These are phyloP conservation scores for Odontamblyopus lacepedii DNA, from an alignment of 2,797 vertebrate genomes.

Conservation along the genomic window DNA sequence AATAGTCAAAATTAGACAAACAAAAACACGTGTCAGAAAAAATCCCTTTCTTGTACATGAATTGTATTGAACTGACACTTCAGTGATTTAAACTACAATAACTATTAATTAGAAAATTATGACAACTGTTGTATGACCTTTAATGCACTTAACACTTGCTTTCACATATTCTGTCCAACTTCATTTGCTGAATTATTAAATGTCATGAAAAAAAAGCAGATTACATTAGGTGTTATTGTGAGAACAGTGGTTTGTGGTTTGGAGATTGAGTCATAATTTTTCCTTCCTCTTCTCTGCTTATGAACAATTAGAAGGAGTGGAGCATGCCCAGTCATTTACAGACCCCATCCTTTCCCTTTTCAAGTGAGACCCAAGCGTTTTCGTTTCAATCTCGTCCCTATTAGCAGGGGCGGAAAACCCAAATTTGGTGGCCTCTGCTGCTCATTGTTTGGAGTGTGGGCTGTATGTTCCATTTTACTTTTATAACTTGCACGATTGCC, in stretches of 20 bases:
- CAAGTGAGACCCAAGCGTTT: conserved; percentile 47
- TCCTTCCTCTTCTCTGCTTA: conserved; percentile 38
- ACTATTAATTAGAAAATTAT: no score
- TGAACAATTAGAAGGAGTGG: conserved; percentile 41
- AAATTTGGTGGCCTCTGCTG: conserved; percentile 55
- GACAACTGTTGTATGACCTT: not conserved
- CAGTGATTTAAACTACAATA: no score
- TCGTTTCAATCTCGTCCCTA: conserved; percentile 35
- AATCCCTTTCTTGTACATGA: no score
- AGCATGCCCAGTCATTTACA: conserved; percentile 56
- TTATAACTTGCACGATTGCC: conserved; percentile 29
- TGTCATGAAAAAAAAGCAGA: not conserved
- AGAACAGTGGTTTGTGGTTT: conserved; percentile 31
- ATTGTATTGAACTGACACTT: no score
- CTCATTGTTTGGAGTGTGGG: conserved; percentile 41
- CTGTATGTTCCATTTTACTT: conserved; percentile 61
- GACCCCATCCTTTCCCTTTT: conserved; percentile 57
- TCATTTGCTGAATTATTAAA: no score
- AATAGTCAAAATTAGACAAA: no score
- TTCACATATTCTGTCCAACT: not conserved
- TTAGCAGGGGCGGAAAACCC: conserved; percentile 32
- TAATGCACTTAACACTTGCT: not conserved
- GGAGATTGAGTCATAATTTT: conserved; percentile 53
- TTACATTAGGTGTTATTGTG: conserved; percentile 11
- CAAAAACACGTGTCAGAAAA: no score